These are phyloP conservation scores for Neolamprologus longior DNA, from an alignment of 2,113 vertebrate genomes.

Conservation along the genomic window DNA sequence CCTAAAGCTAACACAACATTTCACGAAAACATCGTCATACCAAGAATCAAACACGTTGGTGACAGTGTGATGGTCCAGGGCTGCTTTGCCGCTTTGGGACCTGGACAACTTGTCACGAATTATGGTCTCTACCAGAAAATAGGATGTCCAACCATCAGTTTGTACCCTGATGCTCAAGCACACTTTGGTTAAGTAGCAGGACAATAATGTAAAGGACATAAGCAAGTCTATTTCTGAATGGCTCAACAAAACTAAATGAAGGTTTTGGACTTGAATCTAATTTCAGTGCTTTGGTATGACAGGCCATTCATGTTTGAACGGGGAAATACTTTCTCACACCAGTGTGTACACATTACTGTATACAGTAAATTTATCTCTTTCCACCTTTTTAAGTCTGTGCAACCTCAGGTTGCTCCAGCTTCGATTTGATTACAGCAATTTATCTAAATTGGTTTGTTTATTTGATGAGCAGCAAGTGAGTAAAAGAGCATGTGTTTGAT, in stretches of 20 bases:
- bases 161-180: background rate
- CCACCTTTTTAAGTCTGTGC: background rate
- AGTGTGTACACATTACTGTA: background rate
- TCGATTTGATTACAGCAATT: background rate
- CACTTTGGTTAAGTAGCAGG: background rate
- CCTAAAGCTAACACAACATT: background rate
- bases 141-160: background rate
- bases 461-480: background rate
- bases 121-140: background rate
- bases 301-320: background rate
- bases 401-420: background rate
- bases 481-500: background rate
- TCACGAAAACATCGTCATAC: background rate
- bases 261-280: background rate
- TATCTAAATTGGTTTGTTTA: background rate
- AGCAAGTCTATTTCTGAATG: background rate
- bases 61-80: background rate
- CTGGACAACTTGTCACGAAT: background rate
- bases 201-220: background rate
- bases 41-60: background rate
- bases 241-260: background rate
- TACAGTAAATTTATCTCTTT: background rate
- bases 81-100: background rate
- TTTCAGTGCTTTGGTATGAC: background rate
- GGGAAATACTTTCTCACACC: background rate